These are phyloP conservation scores for Sinonovacula constricta DNA, from an alignment of 1,140 invertebrate genomes.

Conservation along the genomic window DNA sequence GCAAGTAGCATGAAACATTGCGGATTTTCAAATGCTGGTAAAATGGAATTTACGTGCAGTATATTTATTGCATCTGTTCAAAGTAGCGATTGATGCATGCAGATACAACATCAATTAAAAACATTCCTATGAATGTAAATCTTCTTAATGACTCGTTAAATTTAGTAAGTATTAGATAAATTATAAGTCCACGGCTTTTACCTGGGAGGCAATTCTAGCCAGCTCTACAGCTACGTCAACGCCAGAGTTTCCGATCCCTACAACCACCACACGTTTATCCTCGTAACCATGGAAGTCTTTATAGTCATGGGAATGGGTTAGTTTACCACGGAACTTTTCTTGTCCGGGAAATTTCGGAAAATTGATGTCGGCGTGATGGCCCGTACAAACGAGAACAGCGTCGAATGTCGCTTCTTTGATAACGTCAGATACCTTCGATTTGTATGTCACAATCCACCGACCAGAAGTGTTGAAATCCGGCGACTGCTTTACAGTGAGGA, in stretches of 20 bases:
- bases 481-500: conserved; percentile 27
- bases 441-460: conserved; percentile 46
- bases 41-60: no score
- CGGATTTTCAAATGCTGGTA: no score
- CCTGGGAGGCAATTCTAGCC: conserved; percentile 64
- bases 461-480: conserved; percentile 40
- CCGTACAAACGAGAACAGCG: conserved; percentile 68
- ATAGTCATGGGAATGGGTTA: conserved; percentile 80
- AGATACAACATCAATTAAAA: no score
- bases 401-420: conserved; percentile 67
- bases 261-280: conserved; percentile 79
- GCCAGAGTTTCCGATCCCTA: conserved; percentile 81
- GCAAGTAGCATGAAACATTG: no score
- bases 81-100: no score
- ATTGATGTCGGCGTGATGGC: conserved; percentile 76
- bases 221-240: conserved; percentile 80
- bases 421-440: conserved; percentile 17
- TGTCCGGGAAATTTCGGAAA: conserved; percentile 72
- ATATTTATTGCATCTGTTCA: no score
- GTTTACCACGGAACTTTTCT: conserved; percentile 78
- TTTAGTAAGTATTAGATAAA: no score
- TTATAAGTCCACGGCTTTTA: no score
- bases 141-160: no score
- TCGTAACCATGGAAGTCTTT: conserved; percentile 73
- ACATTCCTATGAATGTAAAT: no score